Percentiles rank a stretch among this genome's conserved stretches.
Conservation (phyloP, 2,113 vertebrate genomes). For the Colinus virginianus region DNA sequence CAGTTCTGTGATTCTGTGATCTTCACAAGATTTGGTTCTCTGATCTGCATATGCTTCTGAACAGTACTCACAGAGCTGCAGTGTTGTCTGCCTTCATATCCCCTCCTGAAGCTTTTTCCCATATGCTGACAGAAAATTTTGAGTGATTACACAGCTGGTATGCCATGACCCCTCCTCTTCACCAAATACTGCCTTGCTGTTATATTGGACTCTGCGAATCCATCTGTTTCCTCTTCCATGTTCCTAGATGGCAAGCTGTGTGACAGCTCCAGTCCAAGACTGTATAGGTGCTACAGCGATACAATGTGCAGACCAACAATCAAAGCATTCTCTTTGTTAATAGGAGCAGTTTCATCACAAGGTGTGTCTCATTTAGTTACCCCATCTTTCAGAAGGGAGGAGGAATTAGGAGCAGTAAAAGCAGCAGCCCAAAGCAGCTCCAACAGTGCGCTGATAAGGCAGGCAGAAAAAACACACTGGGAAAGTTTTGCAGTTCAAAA, state of each 20-base stretch:
- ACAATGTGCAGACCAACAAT: background rate
- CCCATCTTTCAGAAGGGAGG: background rate
- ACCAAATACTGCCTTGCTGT: background rate
- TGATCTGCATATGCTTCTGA: background rate
- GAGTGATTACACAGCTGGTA: conserved; percentile 7
- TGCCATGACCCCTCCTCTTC: conserved; percentile 23
- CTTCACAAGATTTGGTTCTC: background rate
- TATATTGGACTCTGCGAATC: background rate
- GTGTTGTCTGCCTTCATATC: background rate
- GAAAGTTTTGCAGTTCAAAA: background rate
- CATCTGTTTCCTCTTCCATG: background rate
- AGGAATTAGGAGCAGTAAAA: background rate
- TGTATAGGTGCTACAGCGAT: background rate
- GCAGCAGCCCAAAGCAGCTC: background rate
- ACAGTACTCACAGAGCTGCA: background rate
- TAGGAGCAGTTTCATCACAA: background rate
- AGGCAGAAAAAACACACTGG: background rate
- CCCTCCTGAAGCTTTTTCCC: background rate
- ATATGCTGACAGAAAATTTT: background rate
- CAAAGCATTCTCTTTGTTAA: background rate
- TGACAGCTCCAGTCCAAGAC: background rate
- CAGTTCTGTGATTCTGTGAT: background rate
- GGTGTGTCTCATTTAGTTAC: background rate
- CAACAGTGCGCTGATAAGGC: background rate
- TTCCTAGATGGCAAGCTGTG: background rate